These are phyloP conservation scores for Aphis gossypii DNA, from an alignment of 1,140 invertebrate species.

Conservation along the genomic window DNA sequence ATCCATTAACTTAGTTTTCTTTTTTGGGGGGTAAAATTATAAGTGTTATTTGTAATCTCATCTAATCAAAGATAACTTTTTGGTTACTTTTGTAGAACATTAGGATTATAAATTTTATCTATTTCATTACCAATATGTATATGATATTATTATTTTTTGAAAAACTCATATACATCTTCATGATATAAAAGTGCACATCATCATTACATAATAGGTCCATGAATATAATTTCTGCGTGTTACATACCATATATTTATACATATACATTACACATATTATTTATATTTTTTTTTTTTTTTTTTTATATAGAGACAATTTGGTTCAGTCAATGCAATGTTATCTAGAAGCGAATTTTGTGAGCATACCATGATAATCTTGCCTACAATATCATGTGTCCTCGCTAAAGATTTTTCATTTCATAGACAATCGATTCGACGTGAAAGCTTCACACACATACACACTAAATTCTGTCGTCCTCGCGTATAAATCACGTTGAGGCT, in stretches of 20 bases:
- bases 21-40: too few relatives aligned
- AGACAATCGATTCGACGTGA: not conserved
- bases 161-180: not conserved
- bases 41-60: not conserved
- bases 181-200: too few relatives aligned
- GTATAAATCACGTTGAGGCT: not conserved
- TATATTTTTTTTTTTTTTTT: not conserved
- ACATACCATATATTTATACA: not conserved
- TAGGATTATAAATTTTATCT: not conserved
- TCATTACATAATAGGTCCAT: too few relatives aligned
- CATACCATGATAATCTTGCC: not conserved
- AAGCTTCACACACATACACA: not conserved
- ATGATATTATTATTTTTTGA: not conserved
- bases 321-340: not conserved
- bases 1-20: too few relatives aligned
- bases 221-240: not conserved
- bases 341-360: not conserved
- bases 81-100: not conserved
- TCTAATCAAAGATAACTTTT: not conserved
- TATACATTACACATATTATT: too few relatives aligned
- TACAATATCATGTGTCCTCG: not conserved
- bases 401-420: not conserved
- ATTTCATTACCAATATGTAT: not conserved
- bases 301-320: not conserved
- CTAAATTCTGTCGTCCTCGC: not conserved